phyloP scores from a whole-genome alignment of 2,113 vertebrate genomes.

The Labeo rohita region DNA sequence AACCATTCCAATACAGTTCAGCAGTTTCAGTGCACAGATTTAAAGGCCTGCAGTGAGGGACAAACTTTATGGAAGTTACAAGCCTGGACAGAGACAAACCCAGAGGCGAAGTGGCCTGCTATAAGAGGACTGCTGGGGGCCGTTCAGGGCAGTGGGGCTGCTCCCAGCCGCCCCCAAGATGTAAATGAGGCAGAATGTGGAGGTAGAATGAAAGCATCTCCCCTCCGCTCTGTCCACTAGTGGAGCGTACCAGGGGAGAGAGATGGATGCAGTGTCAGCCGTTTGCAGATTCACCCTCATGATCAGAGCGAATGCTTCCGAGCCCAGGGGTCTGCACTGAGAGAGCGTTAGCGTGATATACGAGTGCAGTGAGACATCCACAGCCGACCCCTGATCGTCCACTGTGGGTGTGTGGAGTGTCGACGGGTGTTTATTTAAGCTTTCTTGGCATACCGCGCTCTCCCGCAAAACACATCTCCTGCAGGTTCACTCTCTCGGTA shows the following conservation, averaged over 20 bases:
- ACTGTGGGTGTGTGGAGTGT: neutral
- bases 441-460: conserved; percentile 37
- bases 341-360: conserved; percentile 44
- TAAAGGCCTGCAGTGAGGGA: conserved; percentile 26
- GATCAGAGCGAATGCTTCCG: conserved; percentile 36
- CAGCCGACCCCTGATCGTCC: conserved; percentile 15
- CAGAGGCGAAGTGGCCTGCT: conserved; percentile 36
- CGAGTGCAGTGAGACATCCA: neutral
- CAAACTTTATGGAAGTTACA: conserved; percentile 52
- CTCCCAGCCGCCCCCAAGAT: conserved; percentile 28
- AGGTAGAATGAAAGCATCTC: conserved; percentile 17
- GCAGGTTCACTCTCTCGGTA: neutral
- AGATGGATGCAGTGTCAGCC: conserved; percentile 45
- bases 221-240: conserved; percentile 25
- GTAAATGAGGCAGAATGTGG: conserved; percentile 40
- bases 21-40: conserved; percentile 4
- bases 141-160: conserved; percentile 21
- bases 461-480: conserved; percentile 32
- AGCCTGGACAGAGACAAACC: conserved; percentile 35
- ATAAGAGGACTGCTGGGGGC: conserved; percentile 48
- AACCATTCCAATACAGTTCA: conserved; percentile 23
- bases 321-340: conserved; percentile 12
- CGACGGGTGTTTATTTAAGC: conserved; percentile 53
- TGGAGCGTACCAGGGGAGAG: conserved; percentile 11
- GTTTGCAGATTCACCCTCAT: conserved; percentile 44